Evolutionary conservation across 1,140 invertebrate species (phyloP).

Genomic region (Saccostrea glomerata): DNA sequence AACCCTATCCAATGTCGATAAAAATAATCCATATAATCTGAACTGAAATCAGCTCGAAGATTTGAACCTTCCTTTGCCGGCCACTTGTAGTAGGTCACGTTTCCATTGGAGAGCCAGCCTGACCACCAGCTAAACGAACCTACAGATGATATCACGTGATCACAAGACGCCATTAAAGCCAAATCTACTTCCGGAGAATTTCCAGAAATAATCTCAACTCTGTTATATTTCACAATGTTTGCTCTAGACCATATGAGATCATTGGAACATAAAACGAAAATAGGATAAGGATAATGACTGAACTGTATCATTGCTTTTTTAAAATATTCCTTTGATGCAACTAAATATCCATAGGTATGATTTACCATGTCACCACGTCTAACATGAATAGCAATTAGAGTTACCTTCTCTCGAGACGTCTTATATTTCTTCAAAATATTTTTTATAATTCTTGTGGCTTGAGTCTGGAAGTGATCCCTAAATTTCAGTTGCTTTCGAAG

Average conservation of each 20-base stretch:
- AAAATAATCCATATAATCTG: conserved; percentile 59
- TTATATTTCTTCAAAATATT: conserved; percentile 37
- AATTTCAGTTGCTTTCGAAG: conserved; percentile 63
- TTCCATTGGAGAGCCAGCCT: conserved; percentile 68
- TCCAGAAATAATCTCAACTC: conserved; percentile 34
- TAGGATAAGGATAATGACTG: conserved; percentile 43
- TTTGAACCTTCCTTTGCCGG: conserved; percentile 55
- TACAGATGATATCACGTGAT: conserved; percentile 70
- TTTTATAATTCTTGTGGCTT: conserved; percentile 45
- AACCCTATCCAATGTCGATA: conserved; percentile 59
- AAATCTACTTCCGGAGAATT: conserved; percentile 64
- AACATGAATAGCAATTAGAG: conserved; percentile 62
- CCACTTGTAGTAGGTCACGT: conserved; percentile 67
- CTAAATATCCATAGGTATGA: conserved; percentile 56
- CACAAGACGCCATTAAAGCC: conserved; percentile 61
- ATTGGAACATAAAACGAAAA: conserved; percentile 60
- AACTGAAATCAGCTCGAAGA: conserved; percentile 49
- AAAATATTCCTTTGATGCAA: conserved; percentile 57
- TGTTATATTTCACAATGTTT: conserved; percentile 44
- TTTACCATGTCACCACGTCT: conserved; percentile 59
- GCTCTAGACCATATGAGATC: conserved; percentile 50
- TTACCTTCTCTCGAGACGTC: conserved; percentile 16
- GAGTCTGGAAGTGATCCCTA: conserved; percentile 42
- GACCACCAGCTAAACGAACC: conserved; percentile 74
- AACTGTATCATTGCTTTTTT: conserved; percentile 57